Evolutionary conservation across 2,888 invertebrate species (phyloP).

Genomic region (Sesamia inferens): DNA sequence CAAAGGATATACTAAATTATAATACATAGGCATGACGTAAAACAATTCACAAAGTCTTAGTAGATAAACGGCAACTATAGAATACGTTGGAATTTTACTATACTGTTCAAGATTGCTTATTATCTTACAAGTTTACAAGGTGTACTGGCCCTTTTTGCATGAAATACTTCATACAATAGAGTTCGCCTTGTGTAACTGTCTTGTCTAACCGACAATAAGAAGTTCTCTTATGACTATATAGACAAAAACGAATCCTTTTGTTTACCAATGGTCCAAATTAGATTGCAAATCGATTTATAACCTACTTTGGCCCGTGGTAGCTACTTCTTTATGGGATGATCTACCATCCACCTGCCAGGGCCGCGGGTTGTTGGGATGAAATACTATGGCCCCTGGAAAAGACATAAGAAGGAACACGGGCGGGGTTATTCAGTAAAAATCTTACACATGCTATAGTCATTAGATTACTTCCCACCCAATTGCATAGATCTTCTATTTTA

Average conservation of each 20-base stretch:
- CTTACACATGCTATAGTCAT: too few species aligned
- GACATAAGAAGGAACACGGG: too few species aligned
- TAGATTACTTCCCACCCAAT: too few species aligned
- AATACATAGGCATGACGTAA: neutral
- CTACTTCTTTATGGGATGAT: neutral
- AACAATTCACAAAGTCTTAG: conserved; percentile 1
- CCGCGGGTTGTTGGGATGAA: too few species aligned
- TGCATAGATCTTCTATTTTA: too few species aligned
- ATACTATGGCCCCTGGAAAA: too few species aligned
- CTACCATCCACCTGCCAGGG: too few species aligned
- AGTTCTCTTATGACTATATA: neutral
- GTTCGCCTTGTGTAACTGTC: too few species aligned
- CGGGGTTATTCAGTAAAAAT: too few species aligned
- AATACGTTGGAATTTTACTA: neutral
- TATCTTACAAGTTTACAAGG: neutral
- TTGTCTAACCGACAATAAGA: neutral
- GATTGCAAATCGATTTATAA: neutral
- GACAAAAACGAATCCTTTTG: neutral
- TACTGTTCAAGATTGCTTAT: neutral
- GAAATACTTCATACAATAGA: neutral
- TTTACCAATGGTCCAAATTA: neutral
- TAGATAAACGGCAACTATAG: neutral
- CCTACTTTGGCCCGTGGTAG: neutral
- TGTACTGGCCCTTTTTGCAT: neutral
- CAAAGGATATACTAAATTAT: conserved; percentile 5